Conservation (phyloP, 2,797 vertebrate species). For the Propithecus deckenii region DNA sequence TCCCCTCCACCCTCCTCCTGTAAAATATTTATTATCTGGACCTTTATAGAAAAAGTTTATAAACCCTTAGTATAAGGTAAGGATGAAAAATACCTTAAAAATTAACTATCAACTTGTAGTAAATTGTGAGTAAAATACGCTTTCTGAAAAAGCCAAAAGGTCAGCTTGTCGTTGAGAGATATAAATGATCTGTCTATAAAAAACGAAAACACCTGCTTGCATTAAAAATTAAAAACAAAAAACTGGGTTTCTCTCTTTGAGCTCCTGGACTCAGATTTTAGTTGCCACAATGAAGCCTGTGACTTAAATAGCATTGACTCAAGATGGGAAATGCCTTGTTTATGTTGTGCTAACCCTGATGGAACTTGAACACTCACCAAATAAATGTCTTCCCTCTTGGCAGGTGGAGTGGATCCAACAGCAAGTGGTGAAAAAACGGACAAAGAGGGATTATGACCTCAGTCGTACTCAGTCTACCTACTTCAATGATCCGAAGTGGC, state of each 20-base stretch:
- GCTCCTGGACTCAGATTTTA: not conserved
- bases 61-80: not conserved
- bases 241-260: not conserved
- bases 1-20: too few relatives aligned
- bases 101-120: not conserved
- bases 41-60: not conserved
- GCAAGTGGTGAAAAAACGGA: slow-evolving; percentile 96
- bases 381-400: slow-evolving; percentile 75
- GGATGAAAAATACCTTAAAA: not conserved
- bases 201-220: not conserved
- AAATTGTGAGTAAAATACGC: not conserved
- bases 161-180: not conserved
- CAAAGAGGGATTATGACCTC: slow-evolving; percentile 97
- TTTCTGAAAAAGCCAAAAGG: not conserved
- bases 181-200: not conserved
- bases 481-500: slow-evolving; percentile 99
- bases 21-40: slow-evolving; percentile 13
- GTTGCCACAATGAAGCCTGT: slow-evolving; percentile 52
- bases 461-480: slow-evolving; percentile 90
- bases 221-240: slow-evolving; percentile 11
- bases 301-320: slow-evolving; percentile 15
- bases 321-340: slow-evolving; percentile 51
- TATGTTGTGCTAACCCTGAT: slow-evolving; percentile 57
- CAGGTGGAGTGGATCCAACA: slow-evolving; percentile 99
- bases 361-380: slow-evolving; percentile 63